These are phyloP conservation scores for Eledona agricola DNA, from an alignment of 2,888 invertebrate genomes.

Conservation along the genomic window DNA sequence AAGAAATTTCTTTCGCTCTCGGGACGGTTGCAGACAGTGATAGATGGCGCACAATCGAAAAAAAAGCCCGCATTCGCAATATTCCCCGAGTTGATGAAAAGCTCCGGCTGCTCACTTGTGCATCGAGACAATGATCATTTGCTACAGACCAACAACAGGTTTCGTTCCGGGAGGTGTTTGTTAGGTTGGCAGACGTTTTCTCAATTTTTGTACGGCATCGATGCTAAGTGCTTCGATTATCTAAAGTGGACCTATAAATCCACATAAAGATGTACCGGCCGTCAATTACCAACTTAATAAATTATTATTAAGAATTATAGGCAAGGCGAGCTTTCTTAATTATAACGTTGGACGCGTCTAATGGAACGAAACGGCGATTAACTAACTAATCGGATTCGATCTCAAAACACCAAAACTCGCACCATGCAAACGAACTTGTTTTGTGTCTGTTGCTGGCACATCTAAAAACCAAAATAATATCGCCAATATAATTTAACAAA, in stretches of 20 bases:
- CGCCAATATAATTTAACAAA: no score
- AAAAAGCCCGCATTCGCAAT: constrained; percentile 17
- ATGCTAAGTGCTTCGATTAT: constrained; percentile 31
- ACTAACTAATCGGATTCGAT: constrained; percentile 11
- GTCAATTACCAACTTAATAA: constrained; percentile 35
- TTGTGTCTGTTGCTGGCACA: no score
- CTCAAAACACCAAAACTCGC: constrained; percentile 8
- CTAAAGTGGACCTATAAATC: constrained; percentile 35
- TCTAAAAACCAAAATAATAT: no score
- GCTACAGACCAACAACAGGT: constrained; percentile 7
- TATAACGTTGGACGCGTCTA: constrained; percentile 21
- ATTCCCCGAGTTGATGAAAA: constrained; percentile 29
- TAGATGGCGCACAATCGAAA: constrained; percentile 39
- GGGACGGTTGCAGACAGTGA: constrained; percentile 42
- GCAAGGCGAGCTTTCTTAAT: constrained; percentile 29
- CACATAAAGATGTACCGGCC: constrained; percentile 30
- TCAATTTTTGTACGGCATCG: no score
- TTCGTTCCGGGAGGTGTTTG: constrained; percentile 22
- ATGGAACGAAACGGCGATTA: constrained; percentile 18
- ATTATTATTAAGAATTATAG: constrained; percentile 32
- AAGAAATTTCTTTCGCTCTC: constrained; percentile 36
- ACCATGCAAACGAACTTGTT: no score
- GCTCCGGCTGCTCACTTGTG: constrained; percentile 7
- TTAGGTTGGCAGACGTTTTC: no score
- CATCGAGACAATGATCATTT: constrained; percentile 25